Evolutionary conservation across 1,140 invertebrate species (phyloP), one percentile per base, ranked within the genome.

Genomic region (Drosophila nigromelanica): DNA sequence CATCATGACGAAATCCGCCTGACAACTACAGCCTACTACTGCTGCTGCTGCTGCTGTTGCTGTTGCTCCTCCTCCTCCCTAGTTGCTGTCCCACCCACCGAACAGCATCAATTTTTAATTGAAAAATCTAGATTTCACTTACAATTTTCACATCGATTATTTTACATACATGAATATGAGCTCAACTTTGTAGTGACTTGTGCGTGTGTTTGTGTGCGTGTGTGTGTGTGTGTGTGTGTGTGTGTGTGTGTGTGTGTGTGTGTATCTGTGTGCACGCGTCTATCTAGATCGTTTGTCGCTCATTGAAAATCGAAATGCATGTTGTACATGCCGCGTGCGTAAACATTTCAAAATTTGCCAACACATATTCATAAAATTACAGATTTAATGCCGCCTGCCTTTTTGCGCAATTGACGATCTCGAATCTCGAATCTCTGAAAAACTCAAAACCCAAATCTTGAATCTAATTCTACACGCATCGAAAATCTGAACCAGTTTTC

Each of bases 271-370:
- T 33, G 35, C n/a, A 55, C n/a, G 15, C 39, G 45, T 37, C n/a
- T 71, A 71, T 71, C 73, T 71, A 75, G 73, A 75, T 75, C 71
- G 66, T 73, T 73, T 71, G 69, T 58, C 52, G 61, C 69, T 66
- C 61, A 56, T 64, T 71, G 61, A 66, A 66, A 64, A 64, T 58
- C 58, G 42, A 69, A 73, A 60, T 60, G 51, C 82, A 69, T 78
- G 82, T 81, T 81, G 78, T 73, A 77, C 72, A 63, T 58, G 59
- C 67, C 68, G 81, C 78, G 48, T 78, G 59, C 54, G 54, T 75
- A 71, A 75, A 71, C 73, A 75, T 71, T 75, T 75, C 54, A 70
- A 75, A 75, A 71, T 71, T 71, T 75, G 67, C 73, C 67, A 75
- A 56, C 60, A 56, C 59, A 64, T 59, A 75, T 75, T 75, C 73